Evolutionary conservation across 2,113 vertebrate species (phyloP).

Genomic region (Hystrix cristata): DNA sequence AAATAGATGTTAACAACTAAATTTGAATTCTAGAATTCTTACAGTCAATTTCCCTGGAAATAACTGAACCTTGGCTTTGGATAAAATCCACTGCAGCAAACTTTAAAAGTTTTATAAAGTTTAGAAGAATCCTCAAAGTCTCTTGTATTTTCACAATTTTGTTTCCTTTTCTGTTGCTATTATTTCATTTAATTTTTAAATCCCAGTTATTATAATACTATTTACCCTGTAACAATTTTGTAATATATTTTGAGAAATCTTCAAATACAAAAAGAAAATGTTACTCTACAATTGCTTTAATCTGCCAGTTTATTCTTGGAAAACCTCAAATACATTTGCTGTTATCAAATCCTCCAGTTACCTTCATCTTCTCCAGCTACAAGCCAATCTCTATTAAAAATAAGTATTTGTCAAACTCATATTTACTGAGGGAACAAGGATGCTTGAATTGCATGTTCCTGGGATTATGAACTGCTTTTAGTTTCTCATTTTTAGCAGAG

Average conservation of each 20-base stretch:
- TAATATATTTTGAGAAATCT: constrained; percentile 10
- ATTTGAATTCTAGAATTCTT: constrained; percentile 30
- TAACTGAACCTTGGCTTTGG: constrained; percentile 1
- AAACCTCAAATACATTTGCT: background rate
- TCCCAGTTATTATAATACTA: background rate
- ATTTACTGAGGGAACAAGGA: background rate
- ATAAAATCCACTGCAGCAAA: background rate
- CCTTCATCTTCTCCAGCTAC: background rate
- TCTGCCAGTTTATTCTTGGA: background rate
- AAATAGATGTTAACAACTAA: constrained; percentile 37
- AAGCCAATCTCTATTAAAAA: constrained; percentile 65
- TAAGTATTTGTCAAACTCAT: constrained; percentile 2
- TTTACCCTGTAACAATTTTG: background rate
- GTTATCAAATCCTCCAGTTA: constrained; percentile 31
- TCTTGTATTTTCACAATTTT: background rate
- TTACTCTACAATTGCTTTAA: background rate
- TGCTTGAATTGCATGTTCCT: constrained; percentile 37
- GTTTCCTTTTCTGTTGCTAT: background rate
- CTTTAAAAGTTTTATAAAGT: background rate
- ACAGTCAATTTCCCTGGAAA: background rate
- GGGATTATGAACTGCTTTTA: constrained; percentile 66
- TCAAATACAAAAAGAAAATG: background rate
- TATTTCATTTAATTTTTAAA: background rate
- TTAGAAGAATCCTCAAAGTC: background rate
- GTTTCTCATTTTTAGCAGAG: constrained; percentile 58